Percentiles rank a stretch among this genome's conserved stretches.
phyloP scores from a whole-genome alignment of 1,140 invertebrate species.

The Hycleus cichorii region DNA sequence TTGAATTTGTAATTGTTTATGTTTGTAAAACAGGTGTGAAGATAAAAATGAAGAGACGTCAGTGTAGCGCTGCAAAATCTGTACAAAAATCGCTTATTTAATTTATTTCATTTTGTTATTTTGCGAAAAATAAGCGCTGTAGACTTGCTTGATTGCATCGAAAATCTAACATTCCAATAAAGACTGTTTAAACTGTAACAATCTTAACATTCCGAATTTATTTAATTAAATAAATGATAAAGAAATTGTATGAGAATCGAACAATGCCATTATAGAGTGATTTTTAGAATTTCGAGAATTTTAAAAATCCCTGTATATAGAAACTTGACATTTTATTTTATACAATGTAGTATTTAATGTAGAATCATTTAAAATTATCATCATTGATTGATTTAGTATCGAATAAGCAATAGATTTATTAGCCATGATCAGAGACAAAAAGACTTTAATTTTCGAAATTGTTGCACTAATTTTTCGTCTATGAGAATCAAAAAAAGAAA shows the following conservation, averaged over 20 bases:
- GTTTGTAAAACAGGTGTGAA: slow-evolving; percentile 46
- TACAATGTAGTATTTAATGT: slow-evolving; percentile 9
- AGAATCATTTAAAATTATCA: slow-evolving; percentile 3
- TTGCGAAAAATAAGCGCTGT: background rate
- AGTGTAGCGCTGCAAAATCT: slow-evolving; percentile 38
- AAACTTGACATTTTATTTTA: background rate
- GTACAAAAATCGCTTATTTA: slow-evolving; percentile 22
- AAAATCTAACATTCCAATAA: slow-evolving; percentile 12
- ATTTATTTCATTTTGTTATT: background rate
- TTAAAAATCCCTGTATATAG: background rate
- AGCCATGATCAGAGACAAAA: slow-evolving; percentile 21
- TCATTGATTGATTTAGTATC: slow-evolving; percentile 4
- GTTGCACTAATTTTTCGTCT: slow-evolving; percentile 2
- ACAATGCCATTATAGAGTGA: background rate
- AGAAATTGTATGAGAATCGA: slow-evolving; percentile 3
- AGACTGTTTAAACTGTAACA: slow-evolving; percentile 23
- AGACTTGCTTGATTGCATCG: background rate
- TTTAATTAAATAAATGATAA: slow-evolving; percentile 6
- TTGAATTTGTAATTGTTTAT: slow-evolving; percentile 7
- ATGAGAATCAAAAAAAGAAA: slow-evolving; percentile 17
- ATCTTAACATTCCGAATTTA: slow-evolving; percentile 23
- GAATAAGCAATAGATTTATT: slow-evolving; percentile 13
- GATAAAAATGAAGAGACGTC: slow-evolving; percentile 53
- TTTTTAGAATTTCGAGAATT: background rate
- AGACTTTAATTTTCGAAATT: slow-evolving; percentile 20